phyloP scores from a whole-genome alignment of 2,797 vertebrate species.

The Hydrocynus forskahlii region DNA sequence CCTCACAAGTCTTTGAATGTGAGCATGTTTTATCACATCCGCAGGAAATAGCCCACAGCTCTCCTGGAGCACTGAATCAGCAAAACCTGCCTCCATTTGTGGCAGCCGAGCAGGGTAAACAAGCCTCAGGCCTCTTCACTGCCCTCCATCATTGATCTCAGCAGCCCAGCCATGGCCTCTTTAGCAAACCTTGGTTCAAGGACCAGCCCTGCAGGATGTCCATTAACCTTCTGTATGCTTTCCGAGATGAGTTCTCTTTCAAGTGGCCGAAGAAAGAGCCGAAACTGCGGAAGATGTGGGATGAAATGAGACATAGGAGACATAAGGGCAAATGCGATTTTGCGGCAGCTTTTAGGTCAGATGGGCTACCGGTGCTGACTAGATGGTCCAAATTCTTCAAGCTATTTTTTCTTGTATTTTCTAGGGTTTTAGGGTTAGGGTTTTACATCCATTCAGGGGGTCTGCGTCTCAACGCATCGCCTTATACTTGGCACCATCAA shows the following conservation, averaged over 20 bases:
- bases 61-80: conserved; percentile 38
- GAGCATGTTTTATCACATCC: conserved; percentile 42
- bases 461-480: too few relatives aligned
- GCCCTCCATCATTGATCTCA: conserved; percentile 61
- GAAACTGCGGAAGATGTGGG: neutral
- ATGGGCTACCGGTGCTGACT: neutral
- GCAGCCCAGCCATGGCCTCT: conserved; percentile 43
- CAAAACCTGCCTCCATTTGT: conserved; percentile 35
- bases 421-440: too few relatives aligned
- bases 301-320: neutral
- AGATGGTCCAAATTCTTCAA: neutral
- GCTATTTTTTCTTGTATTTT: neutral
- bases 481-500: neutral
- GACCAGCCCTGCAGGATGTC: neutral
- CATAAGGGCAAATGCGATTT: neutral
- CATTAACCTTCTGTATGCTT: neutral
- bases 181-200: conserved; percentile 27
- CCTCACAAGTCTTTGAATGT: conserved; percentile 32
- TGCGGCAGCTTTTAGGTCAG: neutral
- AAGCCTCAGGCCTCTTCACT: conserved; percentile 44
- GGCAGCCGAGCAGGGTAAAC: conserved; percentile 57
- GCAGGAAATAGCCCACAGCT: conserved; percentile 40
- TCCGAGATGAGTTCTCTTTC: neutral
- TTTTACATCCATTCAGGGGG: neutral
- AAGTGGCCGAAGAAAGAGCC: neutral